Percentiles rank a stretch among this genome's conserved stretches.
phyloP scores from a whole-genome alignment of 2,888 invertebrate genomes.

The Tipula unca region DNA sequence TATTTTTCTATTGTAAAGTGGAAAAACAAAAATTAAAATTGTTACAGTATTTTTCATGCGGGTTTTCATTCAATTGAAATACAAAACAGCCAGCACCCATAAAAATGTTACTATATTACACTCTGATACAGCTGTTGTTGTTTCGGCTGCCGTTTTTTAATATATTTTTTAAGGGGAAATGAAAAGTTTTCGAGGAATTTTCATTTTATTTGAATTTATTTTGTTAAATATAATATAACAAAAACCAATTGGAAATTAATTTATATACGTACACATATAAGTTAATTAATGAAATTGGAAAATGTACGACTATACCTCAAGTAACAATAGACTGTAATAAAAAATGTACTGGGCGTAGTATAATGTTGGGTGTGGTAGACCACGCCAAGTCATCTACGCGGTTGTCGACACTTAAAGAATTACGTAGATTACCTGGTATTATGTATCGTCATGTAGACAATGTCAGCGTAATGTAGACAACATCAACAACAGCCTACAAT shows the following conservation, averaged over 20 bases:
- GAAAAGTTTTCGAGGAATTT: neutral
- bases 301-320: too few species aligned
- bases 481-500: too few species aligned
- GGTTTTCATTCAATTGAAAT: neutral
- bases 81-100: neutral
- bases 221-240: neutral
- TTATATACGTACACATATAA: too few species aligned
- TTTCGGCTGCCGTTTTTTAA: neutral
- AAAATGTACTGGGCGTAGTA: too few species aligned
- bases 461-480: too few species aligned
- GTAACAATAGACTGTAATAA: too few species aligned
- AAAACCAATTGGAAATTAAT: neutral
- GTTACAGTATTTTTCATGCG: neutral
- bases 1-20: neutral
- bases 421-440: too few species aligned
- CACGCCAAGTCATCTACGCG: too few species aligned
- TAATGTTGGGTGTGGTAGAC: too few species aligned
- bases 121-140: neutral
- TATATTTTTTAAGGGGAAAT: neutral
- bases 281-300: too few species aligned
- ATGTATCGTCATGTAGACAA: too few species aligned
- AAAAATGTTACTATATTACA: neutral
- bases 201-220: neutral
- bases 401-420: too few species aligned
- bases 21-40: neutral